Conservation (phyloP, 2,113 vertebrate genomes). For the Nannospalax galili region DNA sequence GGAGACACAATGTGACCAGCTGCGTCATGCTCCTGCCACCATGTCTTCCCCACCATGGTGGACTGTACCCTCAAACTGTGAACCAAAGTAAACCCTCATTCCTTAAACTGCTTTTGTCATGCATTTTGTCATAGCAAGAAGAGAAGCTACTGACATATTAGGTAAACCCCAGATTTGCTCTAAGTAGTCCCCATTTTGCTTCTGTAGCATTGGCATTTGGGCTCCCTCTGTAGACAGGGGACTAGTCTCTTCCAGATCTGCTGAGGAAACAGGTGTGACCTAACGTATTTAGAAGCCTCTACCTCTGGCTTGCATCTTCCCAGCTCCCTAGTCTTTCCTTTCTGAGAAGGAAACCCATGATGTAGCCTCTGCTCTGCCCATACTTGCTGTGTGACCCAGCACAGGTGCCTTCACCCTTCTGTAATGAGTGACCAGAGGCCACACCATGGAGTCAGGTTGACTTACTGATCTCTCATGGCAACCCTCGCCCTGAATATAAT, state of each 20-base stretch:
- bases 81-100: background rate
- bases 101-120: background rate
- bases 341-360: background rate
- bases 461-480: background rate
- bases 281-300: background rate
- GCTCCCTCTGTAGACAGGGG: background rate
- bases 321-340: background rate
- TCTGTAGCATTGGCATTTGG: background rate
- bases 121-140: background rate
- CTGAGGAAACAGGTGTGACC: background rate
- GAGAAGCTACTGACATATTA: background rate
- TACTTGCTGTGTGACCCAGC: background rate
- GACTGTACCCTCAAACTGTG: background rate
- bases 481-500: background rate
- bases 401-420: background rate
- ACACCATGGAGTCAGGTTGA: background rate
- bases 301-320: background rate
- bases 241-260: background rate
- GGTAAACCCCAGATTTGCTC: background rate
- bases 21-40: background rate
- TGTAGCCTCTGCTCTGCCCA: background rate
- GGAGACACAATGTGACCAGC: background rate
- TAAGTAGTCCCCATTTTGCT: background rate
- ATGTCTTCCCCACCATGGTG: background rate
- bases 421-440: too few relatives aligned